Evolutionary conservation across 2,113 vertebrate genomes (phyloP), one percentile per base, ranked within the genome.

Genomic region (Otocyon megalotis): DNA sequence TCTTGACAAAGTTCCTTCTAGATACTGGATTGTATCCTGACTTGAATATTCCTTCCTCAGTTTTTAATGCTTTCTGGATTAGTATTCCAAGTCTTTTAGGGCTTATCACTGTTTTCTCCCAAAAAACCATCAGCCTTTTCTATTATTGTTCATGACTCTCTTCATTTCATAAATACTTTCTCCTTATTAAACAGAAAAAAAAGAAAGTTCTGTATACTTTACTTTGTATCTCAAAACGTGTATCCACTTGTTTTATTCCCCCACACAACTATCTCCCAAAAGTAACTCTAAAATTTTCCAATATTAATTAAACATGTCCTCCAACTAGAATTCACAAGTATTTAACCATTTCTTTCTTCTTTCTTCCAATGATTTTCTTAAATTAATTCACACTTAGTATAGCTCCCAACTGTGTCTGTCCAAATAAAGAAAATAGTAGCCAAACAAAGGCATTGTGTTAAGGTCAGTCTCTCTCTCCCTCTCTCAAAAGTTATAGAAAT

Each of bases 311-410:
- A 24, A 86, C 94, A 32, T 30, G 19, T 71, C 74, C n/a, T 95
- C 30, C 37, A 90, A 53, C 74, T 79, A 90, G 62, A 94, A 96
- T 89, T 83, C n/a, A 77, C 32, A 77, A 72, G 54, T 37, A 94
- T 88, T 69, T 94, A 82, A 60, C n/a, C 58, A 96, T 91, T 92
- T 90, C 77, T 92, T 96, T 94, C 50, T 91, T 90, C 77, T 92
- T 96, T 94, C 50, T 88, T 72, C 53, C 14, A 82, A 88, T 63
- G 53, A 90, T 69, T 97, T 85, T 88, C 80, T 74, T 77, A 71
- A 88, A 89, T 12, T 50, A 93, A 90, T 87, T 77, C 56, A 87
- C 88, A 81, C 56, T 88, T 82, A 89, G 69, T 94, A 24, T 63
- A 93, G 77, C 32, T 60, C 32, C 20, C 28, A 43, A 43, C 43